phyloP scores from a whole-genome alignment of 2,797 vertebrate genomes.

The Onychomys arenicola region DNA sequence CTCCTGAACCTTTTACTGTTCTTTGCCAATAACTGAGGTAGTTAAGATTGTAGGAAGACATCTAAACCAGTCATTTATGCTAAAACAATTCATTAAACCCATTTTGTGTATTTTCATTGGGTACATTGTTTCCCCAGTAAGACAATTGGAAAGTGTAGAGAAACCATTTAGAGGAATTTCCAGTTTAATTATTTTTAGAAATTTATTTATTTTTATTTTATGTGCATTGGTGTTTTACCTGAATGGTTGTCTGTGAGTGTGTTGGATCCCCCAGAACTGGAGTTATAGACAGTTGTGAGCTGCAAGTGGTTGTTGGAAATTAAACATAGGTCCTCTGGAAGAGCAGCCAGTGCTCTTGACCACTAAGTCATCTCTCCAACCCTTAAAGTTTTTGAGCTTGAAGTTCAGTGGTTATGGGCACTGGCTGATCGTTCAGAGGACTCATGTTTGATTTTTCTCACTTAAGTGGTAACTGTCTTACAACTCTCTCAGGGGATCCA shows the following conservation, averaged over 20 bases:
- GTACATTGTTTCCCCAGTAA: conserved; percentile 34
- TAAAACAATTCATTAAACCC: conserved; percentile 29
- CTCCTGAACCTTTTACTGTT: conserved; percentile 18
- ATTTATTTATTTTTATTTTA: not conserved
- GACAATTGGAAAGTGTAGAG: not conserved
- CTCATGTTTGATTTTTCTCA: not conserved
- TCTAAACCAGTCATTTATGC: not conserved
- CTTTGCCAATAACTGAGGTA: conserved; percentile 33
- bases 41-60: conserved; percentile 10
- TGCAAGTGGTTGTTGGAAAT: too few relatives aligned
- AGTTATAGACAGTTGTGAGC: too few relatives aligned
- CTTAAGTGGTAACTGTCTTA: not conserved
- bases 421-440: not conserved
- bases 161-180: not conserved
- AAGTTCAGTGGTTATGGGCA: not conserved
- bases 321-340: too few relatives aligned
- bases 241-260: too few relatives aligned
- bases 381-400: not conserved
- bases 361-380: not conserved
- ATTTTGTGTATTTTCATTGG: conserved; percentile 28
- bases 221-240: not conserved
- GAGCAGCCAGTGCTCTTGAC: too few relatives aligned
- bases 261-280: too few relatives aligned
- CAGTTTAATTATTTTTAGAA: not conserved
- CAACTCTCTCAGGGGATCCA: not conserved